Evolutionary conservation across 2,888 invertebrate species (phyloP).

Genomic region (Loripinus fragilis): DNA sequence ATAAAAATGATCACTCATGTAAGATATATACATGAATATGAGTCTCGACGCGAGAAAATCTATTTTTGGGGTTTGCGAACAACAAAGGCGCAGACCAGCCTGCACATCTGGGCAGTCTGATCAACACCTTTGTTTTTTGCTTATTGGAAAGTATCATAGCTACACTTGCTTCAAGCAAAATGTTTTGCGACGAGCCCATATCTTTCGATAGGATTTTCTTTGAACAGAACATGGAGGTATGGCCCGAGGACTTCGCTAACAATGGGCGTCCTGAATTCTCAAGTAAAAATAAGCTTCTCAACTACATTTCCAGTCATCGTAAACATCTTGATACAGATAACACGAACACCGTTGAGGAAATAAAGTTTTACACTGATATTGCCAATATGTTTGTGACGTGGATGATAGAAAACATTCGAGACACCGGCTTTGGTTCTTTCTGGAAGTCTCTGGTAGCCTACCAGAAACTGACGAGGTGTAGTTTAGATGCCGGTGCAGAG

Average conservation of each 20-base stretch:
- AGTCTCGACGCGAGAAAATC: too few relatives aligned
- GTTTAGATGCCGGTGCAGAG: constrained; percentile 93
- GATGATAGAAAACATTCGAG: constrained; percentile 65
- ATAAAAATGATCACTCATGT: too few relatives aligned
- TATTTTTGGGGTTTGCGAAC: too few relatives aligned
- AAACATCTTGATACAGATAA: constrained; percentile 55
- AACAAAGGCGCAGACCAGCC: too few relatives aligned
- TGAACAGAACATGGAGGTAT: constrained; percentile 29
- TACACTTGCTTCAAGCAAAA: too few relatives aligned
- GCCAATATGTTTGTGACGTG: constrained; percentile 65
- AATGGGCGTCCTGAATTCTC: constrained; percentile 16
- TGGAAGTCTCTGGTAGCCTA: constrained; percentile 88
- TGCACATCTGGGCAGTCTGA: too few relatives aligned
- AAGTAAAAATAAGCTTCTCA: constrained; percentile 12
- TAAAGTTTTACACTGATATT: constrained; percentile 64
- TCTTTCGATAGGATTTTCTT: too few relatives aligned
- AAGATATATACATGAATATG: too few relatives aligned
- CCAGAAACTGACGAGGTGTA: constrained; percentile 93
- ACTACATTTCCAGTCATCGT: constrained; percentile 29
- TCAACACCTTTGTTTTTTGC: too few relatives aligned
- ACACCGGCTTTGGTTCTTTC: constrained; percentile 63
- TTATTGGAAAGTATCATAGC: too few relatives aligned
- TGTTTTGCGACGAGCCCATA: too few relatives aligned
- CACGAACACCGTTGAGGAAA: constrained; percentile 61
- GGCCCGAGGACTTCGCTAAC: constrained; percentile 49